Evolutionary conservation across 1,140 invertebrate genomes (phyloP).

Genomic region (Meteorus sp.): DNA sequence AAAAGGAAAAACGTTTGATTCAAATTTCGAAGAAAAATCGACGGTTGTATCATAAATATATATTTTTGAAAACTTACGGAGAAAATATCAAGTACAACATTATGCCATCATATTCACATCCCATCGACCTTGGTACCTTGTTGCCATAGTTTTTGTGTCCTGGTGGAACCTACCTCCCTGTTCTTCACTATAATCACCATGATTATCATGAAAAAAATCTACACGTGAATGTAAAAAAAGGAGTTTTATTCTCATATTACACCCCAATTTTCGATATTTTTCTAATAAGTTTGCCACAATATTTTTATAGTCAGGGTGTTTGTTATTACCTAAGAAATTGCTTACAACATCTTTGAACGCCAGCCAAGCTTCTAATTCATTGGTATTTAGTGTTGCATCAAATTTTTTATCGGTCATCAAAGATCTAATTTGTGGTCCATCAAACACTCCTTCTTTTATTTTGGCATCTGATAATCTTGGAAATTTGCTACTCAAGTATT

Average conservation of each 20-base stretch:
- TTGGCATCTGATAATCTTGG: slow-evolving; percentile 29
- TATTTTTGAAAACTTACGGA: not conserved
- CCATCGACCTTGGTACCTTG: slow-evolving; percentile 43
- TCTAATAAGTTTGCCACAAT: slow-evolving; percentile 36
- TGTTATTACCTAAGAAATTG: slow-evolving; percentile 33
- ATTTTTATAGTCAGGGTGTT: slow-evolving; percentile 34
- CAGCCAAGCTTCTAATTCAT: slow-evolving; percentile 20
- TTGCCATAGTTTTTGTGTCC: slow-evolving; percentile 41
- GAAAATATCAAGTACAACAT: slow-evolving; percentile 24
- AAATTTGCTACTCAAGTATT: slow-evolving; percentile 31
- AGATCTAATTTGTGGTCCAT: slow-evolving; percentile 35
- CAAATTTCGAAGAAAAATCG: slow-evolving; percentile 1
- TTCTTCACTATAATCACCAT: slow-evolving; percentile 43
- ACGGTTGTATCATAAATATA: not conserved
- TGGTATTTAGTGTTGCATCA: slow-evolving; percentile 1
- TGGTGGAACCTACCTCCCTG: slow-evolving; percentile 51
- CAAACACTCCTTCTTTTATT: slow-evolving; percentile 35
- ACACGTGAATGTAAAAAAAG: slow-evolving; percentile 52
- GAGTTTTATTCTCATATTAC: slow-evolving; percentile 44
- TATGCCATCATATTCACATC: slow-evolving; percentile 43
- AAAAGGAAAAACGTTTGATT: not conserved
- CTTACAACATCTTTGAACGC: slow-evolving; percentile 19
- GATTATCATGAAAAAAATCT: slow-evolving; percentile 44
- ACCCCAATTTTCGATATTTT: slow-evolving; percentile 36
- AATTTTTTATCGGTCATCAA: slow-evolving; percentile 32